These are phyloP conservation scores for Elysia crispata DNA, from an alignment of 2,888 invertebrate genomes.

Conservation along the genomic window DNA sequence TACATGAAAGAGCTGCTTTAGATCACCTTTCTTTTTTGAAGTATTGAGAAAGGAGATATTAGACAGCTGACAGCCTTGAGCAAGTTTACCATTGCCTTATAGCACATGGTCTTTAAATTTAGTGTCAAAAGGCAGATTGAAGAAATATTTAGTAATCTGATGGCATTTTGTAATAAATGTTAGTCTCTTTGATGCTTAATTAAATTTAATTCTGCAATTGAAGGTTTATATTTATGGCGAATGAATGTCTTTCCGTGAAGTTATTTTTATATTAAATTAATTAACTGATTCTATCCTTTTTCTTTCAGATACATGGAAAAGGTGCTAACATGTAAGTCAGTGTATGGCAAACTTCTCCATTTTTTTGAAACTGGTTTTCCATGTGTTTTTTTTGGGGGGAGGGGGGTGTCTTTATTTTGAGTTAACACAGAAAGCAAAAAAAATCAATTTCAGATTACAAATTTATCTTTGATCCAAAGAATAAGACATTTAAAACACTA, in stretches of 20 bases:
- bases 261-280: neutral
- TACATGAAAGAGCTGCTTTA: neutral
- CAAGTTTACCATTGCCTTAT: no score
- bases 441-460: no score
- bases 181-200: no score
- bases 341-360: neutral
- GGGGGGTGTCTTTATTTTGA: no score
- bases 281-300: neutral
- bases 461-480: no score
- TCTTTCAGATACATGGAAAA: conserved; percentile 44
- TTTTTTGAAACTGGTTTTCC: neutral
- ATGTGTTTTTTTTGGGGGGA: neutral
- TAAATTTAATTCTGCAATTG: no score
- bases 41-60: neutral
- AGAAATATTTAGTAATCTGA: conserved; percentile 15
- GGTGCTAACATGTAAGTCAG: conserved; percentile 46
- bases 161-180: neutral
- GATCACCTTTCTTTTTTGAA: neutral
- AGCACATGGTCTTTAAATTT: no score
- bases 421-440: no score
- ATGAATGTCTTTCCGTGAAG: neutral
- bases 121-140: neutral
- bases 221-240: no score
- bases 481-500: no score
- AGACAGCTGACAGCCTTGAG: no score